These are phyloP conservation scores for Andrena minutula DNA, from an alignment of 2,888 invertebrate species.

Conservation along the genomic window DNA sequence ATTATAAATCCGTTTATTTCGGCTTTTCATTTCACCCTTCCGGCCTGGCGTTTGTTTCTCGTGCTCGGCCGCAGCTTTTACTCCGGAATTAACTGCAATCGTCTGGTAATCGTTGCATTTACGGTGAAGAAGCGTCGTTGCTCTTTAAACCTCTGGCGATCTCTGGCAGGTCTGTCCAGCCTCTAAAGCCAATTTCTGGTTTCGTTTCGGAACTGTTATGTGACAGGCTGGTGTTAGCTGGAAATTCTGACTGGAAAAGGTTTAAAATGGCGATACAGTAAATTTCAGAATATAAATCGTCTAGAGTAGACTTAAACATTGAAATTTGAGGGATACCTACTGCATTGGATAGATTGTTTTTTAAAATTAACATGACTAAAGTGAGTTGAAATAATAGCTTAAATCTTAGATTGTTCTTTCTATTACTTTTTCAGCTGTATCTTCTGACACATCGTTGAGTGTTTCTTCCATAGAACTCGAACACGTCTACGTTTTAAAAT, in stretches of 20 bases:
- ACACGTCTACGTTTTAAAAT: neutral
- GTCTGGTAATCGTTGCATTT: neutral
- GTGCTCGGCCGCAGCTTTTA: neutral
- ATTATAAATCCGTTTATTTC: constrained; percentile 44
- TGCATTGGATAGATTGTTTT: no score
- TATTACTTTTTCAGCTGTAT: neutral
- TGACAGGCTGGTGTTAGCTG: neutral
- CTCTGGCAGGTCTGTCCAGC: neutral
- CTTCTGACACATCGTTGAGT: neutral
- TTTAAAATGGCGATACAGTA: no score
- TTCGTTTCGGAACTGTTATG: neutral
- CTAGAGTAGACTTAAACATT: no score
- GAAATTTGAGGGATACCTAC: no score
- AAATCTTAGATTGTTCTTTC: neutral
- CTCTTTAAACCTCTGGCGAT: neutral
- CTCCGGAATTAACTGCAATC: constrained; percentile 13
- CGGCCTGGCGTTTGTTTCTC: neutral
- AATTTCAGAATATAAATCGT: no score
- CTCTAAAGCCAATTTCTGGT: neutral
- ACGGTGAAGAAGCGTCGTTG: neutral
- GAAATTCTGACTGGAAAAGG: no score
- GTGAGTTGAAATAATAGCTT: no score
- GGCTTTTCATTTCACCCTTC: neutral
- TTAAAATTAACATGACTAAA: no score
- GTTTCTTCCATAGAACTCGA: neutral